These are phyloP conservation scores for Semaprochilodus insignis DNA, from an alignment of 2,797 vertebrate species.

Conservation along the genomic window DNA sequence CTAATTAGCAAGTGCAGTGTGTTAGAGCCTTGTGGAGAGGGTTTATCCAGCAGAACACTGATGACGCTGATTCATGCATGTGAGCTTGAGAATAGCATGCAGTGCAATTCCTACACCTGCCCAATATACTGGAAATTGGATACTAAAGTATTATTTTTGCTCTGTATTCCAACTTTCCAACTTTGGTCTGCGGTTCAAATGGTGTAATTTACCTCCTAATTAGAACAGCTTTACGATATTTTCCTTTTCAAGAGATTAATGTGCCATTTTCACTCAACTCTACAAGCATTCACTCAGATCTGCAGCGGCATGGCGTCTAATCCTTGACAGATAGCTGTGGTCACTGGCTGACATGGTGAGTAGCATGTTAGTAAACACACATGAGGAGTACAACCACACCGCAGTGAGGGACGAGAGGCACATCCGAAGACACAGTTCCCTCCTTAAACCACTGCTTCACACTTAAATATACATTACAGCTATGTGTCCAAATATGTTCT, in stretches of 20 bases:
- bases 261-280: no score
- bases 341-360: neutral
- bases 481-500: constrained; percentile 25
- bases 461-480: constrained; percentile 1
- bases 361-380: neutral
- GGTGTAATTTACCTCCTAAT: neutral
- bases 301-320: neutral
- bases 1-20: no score
- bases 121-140: neutral
- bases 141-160: neutral
- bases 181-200: neutral
- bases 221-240: no score
- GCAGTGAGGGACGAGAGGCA: constrained; percentile 4
- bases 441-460: constrained; percentile 17
- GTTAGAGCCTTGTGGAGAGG: no score
- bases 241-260: no score
- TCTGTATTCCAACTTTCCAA: neutral
- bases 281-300: neutral
- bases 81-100: neutral
- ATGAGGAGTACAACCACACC: neutral
- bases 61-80: neutral
- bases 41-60: no score
- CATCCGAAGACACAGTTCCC: neutral
- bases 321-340: neutral
- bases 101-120: no score